Base-by-base conservation (phyloP, 2,888 invertebrate species). In the Onthophagus sagittarius region DNA sequence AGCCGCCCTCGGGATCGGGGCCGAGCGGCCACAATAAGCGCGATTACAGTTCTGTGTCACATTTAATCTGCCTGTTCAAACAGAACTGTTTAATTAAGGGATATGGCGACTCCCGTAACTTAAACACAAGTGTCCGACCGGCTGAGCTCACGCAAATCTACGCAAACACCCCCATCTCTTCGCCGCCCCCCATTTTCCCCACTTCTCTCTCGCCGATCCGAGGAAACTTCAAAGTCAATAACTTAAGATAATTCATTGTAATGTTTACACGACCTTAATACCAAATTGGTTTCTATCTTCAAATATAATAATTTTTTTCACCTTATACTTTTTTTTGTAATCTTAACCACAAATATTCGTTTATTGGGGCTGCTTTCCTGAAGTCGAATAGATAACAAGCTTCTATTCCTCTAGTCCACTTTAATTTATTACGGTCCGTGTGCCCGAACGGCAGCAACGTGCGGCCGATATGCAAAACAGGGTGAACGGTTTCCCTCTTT, bases 51-150 rank as follows among this genome's bases (percentile, higher is more conserved):
- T 85, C 85, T 83, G 81, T 84, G 85, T 85, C 85, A 85, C 85
- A 85, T 85, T 85, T 86, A 86, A 86, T 85, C 86, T 85, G 84
- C 84, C 83, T 84, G 85, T 85, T 85, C 85, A 86, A 86, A 86
- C 84, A 85, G 84, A 82, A 84, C 84, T 85, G 85, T 85, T 86
- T 86, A 85, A 86, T 85, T 86, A 85, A 86, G 83, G 85, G 85
- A 85, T 84, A 83, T 82, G 83, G 84, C 83, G 81, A 84, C 80
- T 83, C 78, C 83, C 82, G 84, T 83, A 85, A 85, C 85, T 85
- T 85, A 85, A 85, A 85, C 85, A 85, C 83, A 85, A 85, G 85
- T 85, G 85, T 85, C 85, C 85, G 85, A 83, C 81, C 81, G 67
- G 79, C 80, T 77, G 76, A 79, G 80, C 81, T 82, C 80, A 82